These are phyloP conservation scores for Mycalesis mineus DNA, from an alignment of 2,888 invertebrate species.

Conservation along the genomic window DNA sequence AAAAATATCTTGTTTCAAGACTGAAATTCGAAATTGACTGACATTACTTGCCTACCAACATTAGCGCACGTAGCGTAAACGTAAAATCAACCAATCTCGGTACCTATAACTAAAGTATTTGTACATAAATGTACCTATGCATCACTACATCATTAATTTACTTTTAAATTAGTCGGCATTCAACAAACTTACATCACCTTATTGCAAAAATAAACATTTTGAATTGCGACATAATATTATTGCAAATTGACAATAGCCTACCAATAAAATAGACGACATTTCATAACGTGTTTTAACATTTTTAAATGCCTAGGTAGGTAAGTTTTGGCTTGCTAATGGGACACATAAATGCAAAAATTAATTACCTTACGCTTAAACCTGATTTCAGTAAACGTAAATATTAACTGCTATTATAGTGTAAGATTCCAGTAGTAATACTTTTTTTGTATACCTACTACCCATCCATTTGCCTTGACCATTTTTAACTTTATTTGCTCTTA, in stretches of 20 bases:
- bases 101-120: neutral
- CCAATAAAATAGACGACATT: conserved; percentile 2
- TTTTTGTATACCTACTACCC: too few species aligned
- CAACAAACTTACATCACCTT: conserved; percentile 14
- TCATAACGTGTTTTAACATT: neutral
- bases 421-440: too few species aligned
- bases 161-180: conserved; percentile 9
- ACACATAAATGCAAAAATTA: too few species aligned
- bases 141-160: conserved; percentile 11
- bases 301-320: neutral
- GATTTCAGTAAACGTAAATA: too few species aligned
- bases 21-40: conserved; percentile 24
- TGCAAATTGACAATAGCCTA: conserved; percentile 7
- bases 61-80: neutral
- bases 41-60: conserved; percentile 6
- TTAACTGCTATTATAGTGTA: too few species aligned
- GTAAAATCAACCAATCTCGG: neutral
- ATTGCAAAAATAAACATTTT: conserved; percentile 23
- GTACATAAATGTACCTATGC: neutral
- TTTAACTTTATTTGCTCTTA: too few species aligned
- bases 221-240: conserved; percentile 8
- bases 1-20: conserved; percentile 30
- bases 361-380: too few species aligned
- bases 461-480: too few species aligned
- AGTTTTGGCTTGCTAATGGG: neutral